Base-by-base conservation (phyloP, 2,888 invertebrate genomes). In the Lithosia quadra region DNA sequence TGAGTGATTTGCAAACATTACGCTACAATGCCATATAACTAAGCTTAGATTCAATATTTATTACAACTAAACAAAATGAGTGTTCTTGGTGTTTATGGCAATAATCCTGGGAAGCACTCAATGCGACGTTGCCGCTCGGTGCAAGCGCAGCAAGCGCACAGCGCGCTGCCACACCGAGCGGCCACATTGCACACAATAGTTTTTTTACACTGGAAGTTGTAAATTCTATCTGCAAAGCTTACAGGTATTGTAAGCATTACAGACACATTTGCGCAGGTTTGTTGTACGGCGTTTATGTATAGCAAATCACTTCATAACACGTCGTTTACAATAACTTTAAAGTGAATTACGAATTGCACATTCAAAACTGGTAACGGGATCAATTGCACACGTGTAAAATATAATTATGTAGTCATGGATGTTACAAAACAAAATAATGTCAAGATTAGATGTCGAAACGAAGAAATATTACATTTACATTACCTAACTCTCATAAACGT, bases 81-180 rank as follows among this genome's bases (percentile, higher is more conserved):
- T 64, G 67, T n/a, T 72, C 69, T 68, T 63, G 60, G 71, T 75
- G 71, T 68, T 70, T 55, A 69, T 72, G 67, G 39, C 64, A 36
- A 28, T 56, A 67, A 73, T 73, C 65, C 24, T 80, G 75, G n/a
- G 77, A 82, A 82, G 77, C 78, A 73, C 79, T 73, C 62, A 69
- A 74, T 66, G 86, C 85, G 79, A 81, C 82, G 85, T 89, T 88
- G 86, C 87, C 87, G 79, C 78, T 82, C 73, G 68, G 80, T 68
- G 69, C 80, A 55, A 24, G 57, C 34, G 33, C 13, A 53, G 56
- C 60, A n/a, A n/a, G 39, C 36, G 67, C 69, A 67, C 49, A 28
- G 10, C 67, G 18, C 63, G 77, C 70, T 76, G 83, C 72, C 78
- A 36, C 62, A 56, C 67, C 55, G 65, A 24, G 59, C 69, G 65